phyloP scores from a whole-genome alignment of 1,140 invertebrate genomes.

The Grapholita molesta region DNA sequence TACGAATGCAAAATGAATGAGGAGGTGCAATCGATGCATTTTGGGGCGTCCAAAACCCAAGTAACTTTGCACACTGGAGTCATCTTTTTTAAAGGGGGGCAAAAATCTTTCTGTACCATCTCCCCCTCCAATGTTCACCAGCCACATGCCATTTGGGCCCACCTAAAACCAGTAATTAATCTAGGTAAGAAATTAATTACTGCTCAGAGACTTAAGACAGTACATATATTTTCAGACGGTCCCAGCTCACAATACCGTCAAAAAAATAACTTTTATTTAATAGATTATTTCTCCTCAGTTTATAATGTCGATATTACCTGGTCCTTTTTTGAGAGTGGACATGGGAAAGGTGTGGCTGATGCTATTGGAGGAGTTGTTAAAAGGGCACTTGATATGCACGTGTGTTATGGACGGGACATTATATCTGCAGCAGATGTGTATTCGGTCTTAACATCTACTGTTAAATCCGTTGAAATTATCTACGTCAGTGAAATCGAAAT shows the following conservation, averaged over 20 bases:
- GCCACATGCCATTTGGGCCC: neutral
- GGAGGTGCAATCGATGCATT: conserved; percentile 37
- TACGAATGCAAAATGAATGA: conserved; percentile 29
- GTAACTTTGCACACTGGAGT: conserved; percentile 29
- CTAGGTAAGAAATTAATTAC: neutral
- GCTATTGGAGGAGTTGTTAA: conserved; percentile 24
- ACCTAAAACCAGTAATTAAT: neutral
- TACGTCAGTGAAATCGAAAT: neutral
- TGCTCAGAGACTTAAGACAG: neutral
- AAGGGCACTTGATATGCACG: conserved; percentile 17
- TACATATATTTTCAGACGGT: neutral
- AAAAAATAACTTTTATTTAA: neutral
- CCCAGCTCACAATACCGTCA: neutral
- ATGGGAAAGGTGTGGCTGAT: conserved; percentile 27
- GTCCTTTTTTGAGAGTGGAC: conserved; percentile 24
- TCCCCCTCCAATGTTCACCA: neutral
- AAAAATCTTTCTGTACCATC: conserved; percentile 13
- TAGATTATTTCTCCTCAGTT: neutral
- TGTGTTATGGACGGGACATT: conserved; percentile 21
- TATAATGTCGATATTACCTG: neutral
- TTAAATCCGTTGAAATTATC: neutral
- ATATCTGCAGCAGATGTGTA: conserved; percentile 19
- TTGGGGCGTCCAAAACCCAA: conserved; percentile 28
- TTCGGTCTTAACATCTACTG: neutral
- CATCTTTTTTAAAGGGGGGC: neutral